These are phyloP conservation scores for Parasteatoda lunata DNA, from an alignment of 2,888 invertebrate genomes.

Conservation along the genomic window DNA sequence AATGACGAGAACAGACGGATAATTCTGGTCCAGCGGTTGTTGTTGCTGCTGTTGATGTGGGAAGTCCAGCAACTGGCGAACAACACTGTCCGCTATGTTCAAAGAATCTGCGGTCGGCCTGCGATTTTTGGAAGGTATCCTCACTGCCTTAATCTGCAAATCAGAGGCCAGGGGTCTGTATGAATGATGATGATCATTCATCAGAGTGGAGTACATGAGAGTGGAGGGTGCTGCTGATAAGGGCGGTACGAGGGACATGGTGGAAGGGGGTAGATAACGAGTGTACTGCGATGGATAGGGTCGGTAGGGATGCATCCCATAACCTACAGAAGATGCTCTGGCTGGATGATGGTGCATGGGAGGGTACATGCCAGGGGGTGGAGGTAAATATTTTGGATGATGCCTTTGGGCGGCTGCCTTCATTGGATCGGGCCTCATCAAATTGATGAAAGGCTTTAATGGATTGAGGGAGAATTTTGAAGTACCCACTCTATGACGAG, in stretches of 20 bases:
- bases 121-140: slow-evolving; percentile 36
- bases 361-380: slow-evolving; percentile 53
- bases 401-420: slow-evolving; percentile 54
- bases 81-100: slow-evolving; percentile 57
- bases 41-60: slow-evolving; percentile 21
- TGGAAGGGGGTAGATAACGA: slow-evolving; percentile 51
- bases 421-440: slow-evolving; percentile 61
- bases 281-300: slow-evolving; percentile 48
- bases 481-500: slow-evolving; percentile 41
- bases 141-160: slow-evolving; percentile 52
- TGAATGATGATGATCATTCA: slow-evolving; percentile 36
- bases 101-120: slow-evolving; percentile 36
- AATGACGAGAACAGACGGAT: slow-evolving; percentile 58
- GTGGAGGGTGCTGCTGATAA: slow-evolving; percentile 38
- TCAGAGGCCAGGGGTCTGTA: slow-evolving; percentile 56
- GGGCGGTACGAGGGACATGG: slow-evolving; percentile 40
- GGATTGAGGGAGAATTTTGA: slow-evolving; percentile 61
- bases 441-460: slow-evolving; percentile 54
- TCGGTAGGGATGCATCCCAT: slow-evolving; percentile 42
- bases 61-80: slow-evolving; percentile 51
- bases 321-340: slow-evolving; percentile 10
- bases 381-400: slow-evolving; percentile 51
- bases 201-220: slow-evolving; percentile 19
- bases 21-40: slow-evolving; percentile 8
- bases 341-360: slow-evolving; percentile 16